phyloP scores from a whole-genome alignment of 2,113 vertebrate species.

The Oenanthe melanoleuca region DNA sequence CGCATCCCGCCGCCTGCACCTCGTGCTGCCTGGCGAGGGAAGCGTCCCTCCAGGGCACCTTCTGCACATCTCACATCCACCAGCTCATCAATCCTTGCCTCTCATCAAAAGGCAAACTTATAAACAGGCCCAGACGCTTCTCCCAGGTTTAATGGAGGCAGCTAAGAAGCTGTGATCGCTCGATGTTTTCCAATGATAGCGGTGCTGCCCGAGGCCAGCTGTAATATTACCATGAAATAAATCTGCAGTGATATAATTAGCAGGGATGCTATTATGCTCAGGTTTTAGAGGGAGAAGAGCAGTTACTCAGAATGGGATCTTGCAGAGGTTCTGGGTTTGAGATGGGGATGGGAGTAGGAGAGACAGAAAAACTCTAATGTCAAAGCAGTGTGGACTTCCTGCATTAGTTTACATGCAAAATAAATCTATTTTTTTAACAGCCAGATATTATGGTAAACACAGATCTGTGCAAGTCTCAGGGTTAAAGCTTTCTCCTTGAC shows the following conservation, averaged over 20 bases:
- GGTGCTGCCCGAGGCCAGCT: conserved; percentile 63
- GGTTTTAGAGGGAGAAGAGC: conserved; percentile 46
- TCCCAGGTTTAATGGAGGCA: conserved; percentile 62
- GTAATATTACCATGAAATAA: conserved; percentile 70
- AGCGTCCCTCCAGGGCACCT: conserved; percentile 27
- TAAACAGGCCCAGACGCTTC: conserved; percentile 43
- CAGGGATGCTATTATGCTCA: conserved; percentile 39
- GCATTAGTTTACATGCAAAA: not conserved
- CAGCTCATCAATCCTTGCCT: conserved; percentile 49
- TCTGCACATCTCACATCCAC: not conserved
- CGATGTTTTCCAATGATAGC: conserved; percentile 52
- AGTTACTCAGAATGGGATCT: not conserved
- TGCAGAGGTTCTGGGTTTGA: not conserved
- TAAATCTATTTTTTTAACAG: not conserved
- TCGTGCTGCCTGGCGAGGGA: not conserved
- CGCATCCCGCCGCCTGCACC: conserved; percentile 36
- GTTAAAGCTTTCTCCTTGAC: not conserved
- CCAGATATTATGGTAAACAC: not conserved
- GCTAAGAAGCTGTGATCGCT: conserved; percentile 48
- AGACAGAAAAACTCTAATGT: not conserved
- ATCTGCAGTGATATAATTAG: conserved; percentile 72
- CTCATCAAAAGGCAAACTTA: conserved; percentile 53
- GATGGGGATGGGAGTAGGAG: not conserved
- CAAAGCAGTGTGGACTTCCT: not conserved
- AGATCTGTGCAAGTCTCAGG: not conserved